Evolutionary conservation across 2,797 vertebrate species (phyloP).

Genomic region (Eulemur mongoz): DNA sequence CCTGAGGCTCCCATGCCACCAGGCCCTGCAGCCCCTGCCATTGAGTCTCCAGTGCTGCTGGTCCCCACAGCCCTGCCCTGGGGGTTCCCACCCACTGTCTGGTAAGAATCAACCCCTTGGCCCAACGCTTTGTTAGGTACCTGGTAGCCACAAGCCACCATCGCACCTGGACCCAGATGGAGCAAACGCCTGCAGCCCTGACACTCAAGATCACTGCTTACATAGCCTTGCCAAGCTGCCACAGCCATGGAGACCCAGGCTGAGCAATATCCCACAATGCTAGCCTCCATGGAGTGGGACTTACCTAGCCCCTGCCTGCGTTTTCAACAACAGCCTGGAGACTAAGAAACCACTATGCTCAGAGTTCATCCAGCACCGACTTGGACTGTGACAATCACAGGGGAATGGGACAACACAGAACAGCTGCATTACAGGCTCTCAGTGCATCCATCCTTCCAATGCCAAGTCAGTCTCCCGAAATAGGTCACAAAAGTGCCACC

Average conservation of each 20-base stretch:
- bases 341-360: neutral
- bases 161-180: neutral
- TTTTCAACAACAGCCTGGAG: neutral
- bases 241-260: neutral
- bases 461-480: neutral
- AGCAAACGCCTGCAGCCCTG: neutral
- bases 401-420: neutral
- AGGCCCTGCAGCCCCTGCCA: neutral
- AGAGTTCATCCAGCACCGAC: neutral
- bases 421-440: neutral
- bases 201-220: neutral
- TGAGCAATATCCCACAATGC: neutral
- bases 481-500: neutral
- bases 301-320: neutral
- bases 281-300: neutral
- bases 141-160: neutral
- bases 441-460: neutral
- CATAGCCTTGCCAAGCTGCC: neutral
- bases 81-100: neutral
- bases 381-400: neutral
- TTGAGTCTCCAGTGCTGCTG: neutral
- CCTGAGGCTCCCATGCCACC: neutral
- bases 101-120: neutral
- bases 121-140: neutral
- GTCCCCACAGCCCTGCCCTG: neutral